These are phyloP conservation scores for Platygyra sinensis DNA, from an alignment of 64 coral and sea anemone species.

Conservation along the genomic window DNA sequence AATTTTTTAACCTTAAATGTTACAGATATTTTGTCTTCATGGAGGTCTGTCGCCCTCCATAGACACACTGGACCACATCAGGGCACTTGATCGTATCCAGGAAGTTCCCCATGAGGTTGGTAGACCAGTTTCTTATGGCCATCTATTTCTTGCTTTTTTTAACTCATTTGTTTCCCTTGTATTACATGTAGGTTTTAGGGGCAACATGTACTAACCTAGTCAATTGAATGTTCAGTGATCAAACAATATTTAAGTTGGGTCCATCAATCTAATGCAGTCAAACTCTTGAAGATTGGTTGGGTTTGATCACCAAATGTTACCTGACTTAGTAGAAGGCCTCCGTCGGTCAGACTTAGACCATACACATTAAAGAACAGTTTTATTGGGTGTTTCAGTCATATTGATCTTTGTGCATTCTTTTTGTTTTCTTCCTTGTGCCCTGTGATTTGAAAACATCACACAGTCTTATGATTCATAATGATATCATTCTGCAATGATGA, in stretches of 20 bases:
- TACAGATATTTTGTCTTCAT: conserved; percentile 99
- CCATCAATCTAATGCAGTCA: too few relatives aligned
- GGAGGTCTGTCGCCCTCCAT: conserved; percentile 98
- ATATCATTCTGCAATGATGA: conserved; percentile 96
- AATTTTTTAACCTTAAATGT: neutral
- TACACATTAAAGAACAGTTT: too few relatives aligned
- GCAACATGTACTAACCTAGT: too few relatives aligned
- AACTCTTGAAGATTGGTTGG: too few relatives aligned
- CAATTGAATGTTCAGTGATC: too few relatives aligned
- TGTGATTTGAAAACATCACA: conserved; percentile 67
- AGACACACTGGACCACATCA: conserved; percentile 95
- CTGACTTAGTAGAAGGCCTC: too few relatives aligned
- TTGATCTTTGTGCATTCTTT: too few relatives aligned
- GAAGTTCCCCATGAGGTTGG: conserved; percentile 98
- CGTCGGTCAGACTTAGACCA: too few relatives aligned
- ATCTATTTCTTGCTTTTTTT: neutral
- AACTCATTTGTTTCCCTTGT: neutral
- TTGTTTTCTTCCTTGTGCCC: conserved; percentile 22
- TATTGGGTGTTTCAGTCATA: too few relatives aligned
- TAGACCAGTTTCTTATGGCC: neutral
- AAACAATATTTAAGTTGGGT: too few relatives aligned
- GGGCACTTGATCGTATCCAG: conserved; percentile 96
- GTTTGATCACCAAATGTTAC: too few relatives aligned
- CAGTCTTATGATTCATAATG: conserved; percentile 55
- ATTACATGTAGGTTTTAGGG: too few relatives aligned